Evolutionary conservation across 2,888 invertebrate genomes (phyloP), one percentile per base, ranked within the genome.

Genomic region (Stenurella melanura): DNA sequence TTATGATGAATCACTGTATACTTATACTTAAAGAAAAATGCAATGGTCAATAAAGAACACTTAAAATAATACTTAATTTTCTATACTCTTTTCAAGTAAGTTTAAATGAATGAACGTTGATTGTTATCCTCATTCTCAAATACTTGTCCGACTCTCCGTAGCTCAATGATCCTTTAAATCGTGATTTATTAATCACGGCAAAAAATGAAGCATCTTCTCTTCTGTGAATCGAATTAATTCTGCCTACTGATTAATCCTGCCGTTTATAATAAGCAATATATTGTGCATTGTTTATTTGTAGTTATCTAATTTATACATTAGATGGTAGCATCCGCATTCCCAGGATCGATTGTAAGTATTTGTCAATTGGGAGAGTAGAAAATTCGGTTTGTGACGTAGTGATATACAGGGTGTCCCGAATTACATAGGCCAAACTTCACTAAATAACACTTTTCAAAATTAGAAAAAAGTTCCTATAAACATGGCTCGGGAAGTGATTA

Each of bases 181-280:
- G 42, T 42, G 42, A 42, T 42, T 42, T 2, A 42, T 15, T 12
- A 42, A 42, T 42, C 42, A 42, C 15, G 1, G 42, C 42, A 42
- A 42, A 42, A 42, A 42, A 42, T 42, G 15, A 42, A 42, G 12
- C 42, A 15, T 42, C 42, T 42, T 42, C 42, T 12, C 11, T 42
- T 15, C 50, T 50, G n/a, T 50, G n/a, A 50, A 15, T 50, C 50
- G 12, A 15, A 50, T 50, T 50, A n/a, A 50, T n/a, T n/a, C n/a
- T 50, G n/a, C 50, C 50, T 50, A 50, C 50, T 50, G 50, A 50
- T 50, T 50, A 50, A 50, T 50, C 50, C n/a, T n/a, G n/a, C 50
- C 50, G n/a, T 50, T 50, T 50, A 50, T 50, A n/a, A 12, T 50
- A 12, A 42, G 15, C 15, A 42, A 42, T 42, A 42, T 42, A 42